Evolutionary conservation across 2,113 vertebrate species (phyloP).

Genomic region (Ginglymostoma cirratum): DNA sequence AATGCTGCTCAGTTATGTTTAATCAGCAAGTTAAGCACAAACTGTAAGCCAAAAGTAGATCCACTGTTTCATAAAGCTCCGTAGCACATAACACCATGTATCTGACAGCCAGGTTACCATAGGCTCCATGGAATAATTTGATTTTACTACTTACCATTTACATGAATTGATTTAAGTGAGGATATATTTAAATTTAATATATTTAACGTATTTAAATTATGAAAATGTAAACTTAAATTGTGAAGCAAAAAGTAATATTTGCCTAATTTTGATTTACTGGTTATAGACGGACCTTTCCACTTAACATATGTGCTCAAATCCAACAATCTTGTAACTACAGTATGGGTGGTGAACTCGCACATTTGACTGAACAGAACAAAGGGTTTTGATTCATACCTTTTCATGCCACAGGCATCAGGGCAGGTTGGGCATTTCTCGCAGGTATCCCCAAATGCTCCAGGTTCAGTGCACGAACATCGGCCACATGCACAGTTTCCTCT

Average conservation of each 20-base stretch:
- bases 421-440: conserved; percentile 96
- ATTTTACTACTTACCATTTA: not conserved
- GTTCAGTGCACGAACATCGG: conserved; percentile 78
- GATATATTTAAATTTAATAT: too few relatives aligned
- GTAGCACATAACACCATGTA: not conserved
- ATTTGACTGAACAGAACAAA: not conserved
- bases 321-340: not conserved
- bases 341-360: not conserved
- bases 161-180: not conserved
- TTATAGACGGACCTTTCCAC: not conserved
- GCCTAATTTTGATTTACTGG: not conserved
- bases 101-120: not conserved
- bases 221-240: not conserved
- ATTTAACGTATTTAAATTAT: not conserved
- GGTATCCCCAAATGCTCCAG: conserved; percentile 82
- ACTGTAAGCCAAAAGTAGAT: not conserved
- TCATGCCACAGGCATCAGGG: conserved; percentile 81
- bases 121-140: not conserved
- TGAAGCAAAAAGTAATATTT: not conserved
- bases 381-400: conserved; percentile 63
- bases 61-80: not conserved
- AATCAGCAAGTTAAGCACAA: not conserved
- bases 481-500: conserved; percentile 79
- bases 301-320: not conserved
- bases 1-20: not conserved